These are phyloP conservation scores for Orientallactaga sibirica DNA, from an alignment of 2,797 vertebrate species.

Conservation along the genomic window DNA sequence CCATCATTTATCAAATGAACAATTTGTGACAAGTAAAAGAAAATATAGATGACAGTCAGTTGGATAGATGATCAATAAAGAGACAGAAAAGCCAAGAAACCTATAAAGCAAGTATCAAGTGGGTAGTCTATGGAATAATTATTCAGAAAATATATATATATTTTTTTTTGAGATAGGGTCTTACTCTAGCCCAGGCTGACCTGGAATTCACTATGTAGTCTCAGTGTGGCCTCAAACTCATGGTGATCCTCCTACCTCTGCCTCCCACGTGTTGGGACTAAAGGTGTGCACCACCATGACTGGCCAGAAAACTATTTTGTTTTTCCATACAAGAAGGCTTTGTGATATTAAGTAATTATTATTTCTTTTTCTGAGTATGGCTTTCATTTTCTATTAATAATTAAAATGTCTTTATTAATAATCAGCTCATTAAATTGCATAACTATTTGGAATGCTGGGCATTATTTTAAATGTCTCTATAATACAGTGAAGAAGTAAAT, in stretches of 20 bases:
- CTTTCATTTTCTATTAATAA: background rate
- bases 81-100: background rate
- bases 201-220: too few species aligned
- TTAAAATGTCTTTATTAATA: background rate
- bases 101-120: background rate
- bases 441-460: background rate
- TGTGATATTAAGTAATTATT: conserved; percentile 35
- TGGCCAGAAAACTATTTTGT: background rate
- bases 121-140: background rate
- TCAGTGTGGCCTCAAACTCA: too few species aligned
- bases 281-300: too few species aligned
- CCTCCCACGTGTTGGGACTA: too few species aligned
- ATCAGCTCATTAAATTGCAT: background rate
- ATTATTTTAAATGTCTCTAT: background rate
- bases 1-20: background rate
- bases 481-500: background rate
- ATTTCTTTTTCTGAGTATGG: background rate
- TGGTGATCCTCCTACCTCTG: too few species aligned
- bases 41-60: background rate
- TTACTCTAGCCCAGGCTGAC: too few species aligned
- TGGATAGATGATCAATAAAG: background rate
- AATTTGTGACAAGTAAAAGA: background rate
- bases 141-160: background rate
- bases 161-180: background rate
- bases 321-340: background rate